phyloP scores from a whole-genome alignment of 2,113 vertebrate species.

The Clarias macrocephalus region DNA sequence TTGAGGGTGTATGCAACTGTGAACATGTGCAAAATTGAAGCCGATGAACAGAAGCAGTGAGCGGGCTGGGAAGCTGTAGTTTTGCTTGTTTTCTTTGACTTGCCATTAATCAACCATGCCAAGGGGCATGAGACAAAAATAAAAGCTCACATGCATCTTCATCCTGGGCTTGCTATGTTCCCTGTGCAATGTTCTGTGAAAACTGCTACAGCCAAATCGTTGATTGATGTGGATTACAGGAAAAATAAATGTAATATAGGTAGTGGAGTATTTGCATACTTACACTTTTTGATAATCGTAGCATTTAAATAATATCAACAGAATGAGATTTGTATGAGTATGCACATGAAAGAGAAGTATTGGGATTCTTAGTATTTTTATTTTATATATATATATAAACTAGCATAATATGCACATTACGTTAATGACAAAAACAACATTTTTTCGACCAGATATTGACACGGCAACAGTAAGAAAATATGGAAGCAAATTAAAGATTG shows the following conservation, averaged over 20 bases:
- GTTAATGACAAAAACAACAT: neutral
- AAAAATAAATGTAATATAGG: neutral
- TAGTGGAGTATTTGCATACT: neutral
- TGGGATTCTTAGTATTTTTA: too few species aligned
- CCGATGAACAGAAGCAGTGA: neutral
- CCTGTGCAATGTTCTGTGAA: neutral
- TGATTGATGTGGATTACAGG: neutral
- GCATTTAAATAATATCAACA: neutral
- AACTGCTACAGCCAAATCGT: neutral
- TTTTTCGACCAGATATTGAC: neutral
- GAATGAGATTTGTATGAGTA: neutral
- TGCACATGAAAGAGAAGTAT: neutral
- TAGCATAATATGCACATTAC: too few species aligned
- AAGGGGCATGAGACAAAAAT: slow-evolving; percentile 16
- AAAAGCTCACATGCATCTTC: neutral
- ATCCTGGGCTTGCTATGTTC: neutral
- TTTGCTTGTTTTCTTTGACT: slow-evolving; percentile 7
- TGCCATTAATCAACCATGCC: slow-evolving; percentile 4
- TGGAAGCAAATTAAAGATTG: neutral
- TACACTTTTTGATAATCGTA: neutral
- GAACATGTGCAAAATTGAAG: neutral
- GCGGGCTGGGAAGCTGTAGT: neutral
- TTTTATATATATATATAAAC: too few species aligned
- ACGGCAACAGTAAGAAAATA: neutral
- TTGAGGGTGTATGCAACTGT: neutral